phyloP scores from a whole-genome alignment of 2,113 vertebrate genomes.

The Colius striatus region DNA sequence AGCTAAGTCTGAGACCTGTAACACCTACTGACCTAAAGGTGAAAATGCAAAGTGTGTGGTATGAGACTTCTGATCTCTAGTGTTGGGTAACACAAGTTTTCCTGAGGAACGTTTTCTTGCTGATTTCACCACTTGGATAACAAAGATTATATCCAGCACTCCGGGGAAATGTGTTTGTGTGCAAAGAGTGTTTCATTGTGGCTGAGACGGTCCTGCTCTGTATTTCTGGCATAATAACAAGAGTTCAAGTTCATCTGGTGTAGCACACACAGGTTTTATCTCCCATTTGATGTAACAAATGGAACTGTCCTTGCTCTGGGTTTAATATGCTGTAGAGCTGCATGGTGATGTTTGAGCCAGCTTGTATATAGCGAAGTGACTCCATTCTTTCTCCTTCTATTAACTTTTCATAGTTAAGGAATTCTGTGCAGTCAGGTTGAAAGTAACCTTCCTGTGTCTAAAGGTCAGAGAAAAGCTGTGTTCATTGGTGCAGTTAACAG shows the following conservation, averaged over 20 bases:
- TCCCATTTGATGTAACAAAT: background rate
- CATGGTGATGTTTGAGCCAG: background rate
- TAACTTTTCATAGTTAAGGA: background rate
- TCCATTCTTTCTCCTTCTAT: background rate
- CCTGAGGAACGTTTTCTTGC: background rate
- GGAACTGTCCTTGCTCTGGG: background rate
- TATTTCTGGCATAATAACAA: background rate
- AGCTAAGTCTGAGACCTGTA: background rate
- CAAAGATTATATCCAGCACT: background rate
- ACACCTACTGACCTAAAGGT: background rate
- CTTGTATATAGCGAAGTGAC: accelerated
- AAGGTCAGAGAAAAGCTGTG: background rate
- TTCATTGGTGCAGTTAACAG: background rate
- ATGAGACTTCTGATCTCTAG: background rate
- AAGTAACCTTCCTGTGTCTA: background rate
- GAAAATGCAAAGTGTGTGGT: background rate
- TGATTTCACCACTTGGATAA: background rate
- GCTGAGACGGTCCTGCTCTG: background rate
- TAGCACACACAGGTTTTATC: background rate
- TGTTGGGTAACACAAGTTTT: accelerated
- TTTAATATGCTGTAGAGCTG: background rate
- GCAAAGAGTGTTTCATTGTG: accelerated
- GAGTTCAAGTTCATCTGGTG: background rate
- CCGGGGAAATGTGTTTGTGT: background rate
- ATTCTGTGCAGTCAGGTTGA: background rate